Evolutionary conservation across 2,888 invertebrate genomes (phyloP).

Genomic region (Odontocerum albicorne): DNA sequence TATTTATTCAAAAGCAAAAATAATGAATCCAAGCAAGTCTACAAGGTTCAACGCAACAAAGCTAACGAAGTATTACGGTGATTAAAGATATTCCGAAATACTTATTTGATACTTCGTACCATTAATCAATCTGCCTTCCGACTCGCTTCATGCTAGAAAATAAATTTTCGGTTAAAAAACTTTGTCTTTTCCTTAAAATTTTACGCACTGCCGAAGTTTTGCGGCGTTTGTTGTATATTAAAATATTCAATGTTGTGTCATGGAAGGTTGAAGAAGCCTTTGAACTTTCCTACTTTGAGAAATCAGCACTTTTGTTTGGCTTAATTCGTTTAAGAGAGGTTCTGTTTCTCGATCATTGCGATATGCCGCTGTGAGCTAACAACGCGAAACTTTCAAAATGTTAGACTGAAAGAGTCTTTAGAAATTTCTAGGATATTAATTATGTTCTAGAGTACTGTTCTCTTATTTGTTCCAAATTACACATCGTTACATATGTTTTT

Average conservation of each 20-base stretch:
- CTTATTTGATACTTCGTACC: constrained; percentile 13
- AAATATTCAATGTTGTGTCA: constrained; percentile 32
- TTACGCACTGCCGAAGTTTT: constrained; percentile 25
- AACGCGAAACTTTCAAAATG: constrained; percentile 19
- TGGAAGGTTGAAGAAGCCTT: constrained; percentile 18
- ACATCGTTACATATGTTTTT: too few species aligned
- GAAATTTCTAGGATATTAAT: too few species aligned
- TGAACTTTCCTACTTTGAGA: constrained; percentile 29
- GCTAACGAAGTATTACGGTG: neutral
- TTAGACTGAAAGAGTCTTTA: too few species aligned
- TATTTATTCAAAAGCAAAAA: neutral
- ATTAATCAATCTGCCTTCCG: constrained; percentile 25
- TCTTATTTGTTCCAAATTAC: too few species aligned
- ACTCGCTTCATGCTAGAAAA: constrained; percentile 7
- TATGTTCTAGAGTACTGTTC: too few species aligned
- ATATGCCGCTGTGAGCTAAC: constrained; percentile 11
- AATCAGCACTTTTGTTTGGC: constrained; percentile 30
- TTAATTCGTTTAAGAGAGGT: constrained; percentile 23
- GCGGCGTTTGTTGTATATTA: constrained; percentile 20
- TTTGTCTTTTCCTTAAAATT: constrained; percentile 15
- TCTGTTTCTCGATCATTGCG: constrained; percentile 21
- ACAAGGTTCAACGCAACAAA: neutral
- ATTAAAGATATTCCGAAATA: constrained; percentile 9
- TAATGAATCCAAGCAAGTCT: neutral
- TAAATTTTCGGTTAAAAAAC: constrained; percentile 14